Evolutionary conservation across 2,888 invertebrate species (phyloP).

Genomic region (Perizoma affinitatum): DNA sequence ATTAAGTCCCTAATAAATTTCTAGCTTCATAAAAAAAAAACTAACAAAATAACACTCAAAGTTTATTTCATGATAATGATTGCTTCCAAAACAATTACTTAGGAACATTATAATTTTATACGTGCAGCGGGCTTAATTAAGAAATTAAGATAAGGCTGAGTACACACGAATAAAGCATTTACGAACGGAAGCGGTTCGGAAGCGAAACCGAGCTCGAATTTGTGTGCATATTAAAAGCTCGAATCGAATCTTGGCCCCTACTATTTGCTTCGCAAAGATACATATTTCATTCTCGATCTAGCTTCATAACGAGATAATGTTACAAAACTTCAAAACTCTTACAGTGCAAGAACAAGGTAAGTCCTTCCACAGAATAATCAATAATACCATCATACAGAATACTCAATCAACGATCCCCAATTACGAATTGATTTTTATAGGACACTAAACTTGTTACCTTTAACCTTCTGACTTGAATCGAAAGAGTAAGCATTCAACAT

Average conservation of each 20-base stretch:
- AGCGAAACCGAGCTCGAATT: constrained; percentile 64
- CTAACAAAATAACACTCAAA: constrained; percentile 40
- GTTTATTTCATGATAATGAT: constrained; percentile 35
- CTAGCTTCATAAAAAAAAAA: constrained; percentile 43
- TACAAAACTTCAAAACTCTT: too few species aligned
- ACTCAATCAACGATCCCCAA: too few species aligned
- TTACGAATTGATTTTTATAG: too few species aligned
- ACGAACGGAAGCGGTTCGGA: constrained; percentile 70
- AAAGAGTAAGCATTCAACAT: too few species aligned
- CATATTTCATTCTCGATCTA: background rate
- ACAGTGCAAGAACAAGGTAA: too few species aligned
- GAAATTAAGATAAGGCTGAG: constrained; percentile 74
- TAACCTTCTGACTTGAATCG: too few species aligned
- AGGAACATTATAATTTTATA: constrained; percentile 53
- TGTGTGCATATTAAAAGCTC: constrained; percentile 67
- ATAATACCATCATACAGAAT: too few species aligned
- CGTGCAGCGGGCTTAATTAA: constrained; percentile 68
- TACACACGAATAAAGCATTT: constrained; percentile 72
- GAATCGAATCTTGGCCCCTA: constrained; percentile 53
- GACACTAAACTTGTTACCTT: too few species aligned
- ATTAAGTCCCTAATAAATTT: constrained; percentile 17
- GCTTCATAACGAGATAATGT: too few species aligned
- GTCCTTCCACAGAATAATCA: too few species aligned
- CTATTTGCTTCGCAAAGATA: constrained; percentile 33
- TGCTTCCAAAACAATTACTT: constrained; percentile 45